A percentile compares a stretch with the other conserved stretches of the same genome.
These are phyloP conservation scores for Gasterosteus nipponicus DNA, from an alignment of 2,113 vertebrate species.

Conservation along the genomic window DNA sequence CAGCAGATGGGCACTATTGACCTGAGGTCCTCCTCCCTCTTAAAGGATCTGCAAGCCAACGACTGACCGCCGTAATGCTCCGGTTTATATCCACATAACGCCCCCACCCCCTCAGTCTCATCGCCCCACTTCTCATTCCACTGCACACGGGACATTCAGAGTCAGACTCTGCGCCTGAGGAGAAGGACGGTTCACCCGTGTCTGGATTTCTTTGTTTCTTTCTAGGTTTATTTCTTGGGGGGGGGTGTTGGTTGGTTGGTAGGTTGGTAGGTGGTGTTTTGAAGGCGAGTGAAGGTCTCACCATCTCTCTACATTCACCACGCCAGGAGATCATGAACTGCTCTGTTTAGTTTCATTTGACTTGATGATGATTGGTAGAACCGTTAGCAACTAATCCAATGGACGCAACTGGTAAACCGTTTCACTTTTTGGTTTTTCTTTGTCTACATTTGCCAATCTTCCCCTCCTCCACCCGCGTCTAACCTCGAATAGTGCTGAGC, in stretches of 20 bases:
- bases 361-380: slow-evolving; percentile 47
- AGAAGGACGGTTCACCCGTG: slow-evolving; percentile 52
- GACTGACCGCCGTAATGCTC: slow-evolving; percentile 57
- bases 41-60: slow-evolving; percentile 71
- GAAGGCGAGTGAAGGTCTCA: slow-evolving; percentile 35
- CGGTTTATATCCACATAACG: slow-evolving; percentile 52
- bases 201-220: slow-evolving; percentile 46
- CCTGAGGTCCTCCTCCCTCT: slow-evolving; percentile 64
- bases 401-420: slow-evolving; percentile 65
- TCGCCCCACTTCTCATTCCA: slow-evolving; percentile 68
- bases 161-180: slow-evolving; percentile 57
- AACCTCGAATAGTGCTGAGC: slow-evolving; percentile 61
- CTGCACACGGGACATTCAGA: slow-evolving; percentile 70
- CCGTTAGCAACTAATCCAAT: slow-evolving; percentile 57
- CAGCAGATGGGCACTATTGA: slow-evolving; percentile 71
- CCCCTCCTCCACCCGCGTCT: slow-evolving; percentile 18
- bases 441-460: slow-evolving; percentile 71
- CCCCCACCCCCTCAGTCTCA: slow-evolving; percentile 39
- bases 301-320: slow-evolving; percentile 82
- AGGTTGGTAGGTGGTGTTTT: not conserved
- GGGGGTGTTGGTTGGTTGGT: not conserved
- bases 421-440: slow-evolving; percentile 32
- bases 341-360: slow-evolving; percentile 75
- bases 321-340: slow-evolving; percentile 75
- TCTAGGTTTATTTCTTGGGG: slow-evolving; percentile 24